Conservation (phyloP, 2,888 invertebrate species). For the Seira musarum region DNA sequence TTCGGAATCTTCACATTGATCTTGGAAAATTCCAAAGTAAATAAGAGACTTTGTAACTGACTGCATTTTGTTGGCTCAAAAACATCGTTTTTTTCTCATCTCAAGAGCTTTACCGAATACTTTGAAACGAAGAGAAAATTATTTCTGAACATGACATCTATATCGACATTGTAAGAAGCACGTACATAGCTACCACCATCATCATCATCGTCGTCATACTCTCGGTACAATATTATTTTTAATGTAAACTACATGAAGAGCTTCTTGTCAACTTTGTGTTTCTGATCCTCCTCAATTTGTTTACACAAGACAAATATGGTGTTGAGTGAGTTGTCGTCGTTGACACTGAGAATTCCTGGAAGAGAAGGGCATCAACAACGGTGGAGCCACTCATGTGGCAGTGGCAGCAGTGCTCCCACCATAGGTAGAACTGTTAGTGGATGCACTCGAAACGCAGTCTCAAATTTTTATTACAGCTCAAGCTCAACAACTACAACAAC, state of each 20-base stretch:
- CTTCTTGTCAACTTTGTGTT: conserved; percentile 24
- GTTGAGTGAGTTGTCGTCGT: conserved; percentile 47
- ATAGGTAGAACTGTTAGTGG: neutral
- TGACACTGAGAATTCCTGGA: conserved; percentile 39
- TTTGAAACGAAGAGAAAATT: too few species aligned
- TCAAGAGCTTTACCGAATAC: too few species aligned
- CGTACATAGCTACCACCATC: too few species aligned
- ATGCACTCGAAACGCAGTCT: conserved; percentile 25
- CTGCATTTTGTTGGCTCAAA: too few species aligned
- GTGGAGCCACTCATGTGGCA: conserved; percentile 9
- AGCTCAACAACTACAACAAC: conserved; percentile 12
- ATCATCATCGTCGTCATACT: too few species aligned
- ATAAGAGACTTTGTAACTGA: too few species aligned
- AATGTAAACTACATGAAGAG: conserved; percentile 10
- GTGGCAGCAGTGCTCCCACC: conserved; percentile 3
- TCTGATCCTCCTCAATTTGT: conserved; percentile 48
- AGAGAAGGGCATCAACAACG: conserved; percentile 5
- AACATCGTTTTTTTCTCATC: too few species aligned
- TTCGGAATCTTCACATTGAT: too few species aligned
- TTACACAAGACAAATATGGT: conserved; percentile 55
- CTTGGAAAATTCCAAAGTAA: too few species aligned
- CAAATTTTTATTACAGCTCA: conserved; percentile 35
- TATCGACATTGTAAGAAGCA: neutral
- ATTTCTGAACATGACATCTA: neutral
- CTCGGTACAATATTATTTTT: neutral